Percentiles rank a stretch among this genome's conserved stretches.
Conservation (phyloP, 1,140 invertebrate genomes). For the Sweltsa coloradensis region DNA sequence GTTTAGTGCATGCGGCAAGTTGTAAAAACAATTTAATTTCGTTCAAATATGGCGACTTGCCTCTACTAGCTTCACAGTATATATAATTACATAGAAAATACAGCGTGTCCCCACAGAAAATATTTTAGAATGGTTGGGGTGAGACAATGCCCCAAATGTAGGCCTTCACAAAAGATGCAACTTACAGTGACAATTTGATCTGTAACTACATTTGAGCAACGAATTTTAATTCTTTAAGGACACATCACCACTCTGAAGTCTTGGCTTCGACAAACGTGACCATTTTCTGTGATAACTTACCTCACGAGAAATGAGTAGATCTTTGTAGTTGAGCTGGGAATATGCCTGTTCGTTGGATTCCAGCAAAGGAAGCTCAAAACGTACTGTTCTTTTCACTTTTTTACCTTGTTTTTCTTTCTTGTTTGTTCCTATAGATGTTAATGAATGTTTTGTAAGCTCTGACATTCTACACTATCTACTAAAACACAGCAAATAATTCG, state of each 20-base stretch:
- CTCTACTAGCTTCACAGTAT: conserved; percentile 9
- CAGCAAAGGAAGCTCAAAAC: conserved; percentile 41
- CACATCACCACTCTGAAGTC: conserved; percentile 6
- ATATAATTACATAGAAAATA: conserved; percentile 16
- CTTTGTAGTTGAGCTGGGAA: conserved; percentile 50
- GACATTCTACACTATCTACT: conserved; percentile 29
- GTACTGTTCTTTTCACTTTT: conserved; percentile 35
- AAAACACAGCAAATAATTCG: conserved; percentile 12
- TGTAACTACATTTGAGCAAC: neutral
- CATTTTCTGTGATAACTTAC: conserved; percentile 36
- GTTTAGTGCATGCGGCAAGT: too few relatives aligned
- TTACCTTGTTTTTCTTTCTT: conserved; percentile 31
- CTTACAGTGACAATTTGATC: too few relatives aligned
- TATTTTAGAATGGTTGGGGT: too few relatives aligned
- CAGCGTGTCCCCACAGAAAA: conserved; percentile 13
- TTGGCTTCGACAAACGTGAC: conserved; percentile 19
- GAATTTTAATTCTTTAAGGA: neutral
- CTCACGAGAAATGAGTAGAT: conserved; percentile 43
- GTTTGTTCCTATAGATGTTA: conserved; percentile 29
- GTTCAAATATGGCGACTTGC: conserved; percentile 18
- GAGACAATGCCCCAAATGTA: too few relatives aligned
- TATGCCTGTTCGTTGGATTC: conserved; percentile 50
- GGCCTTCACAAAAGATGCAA: too few relatives aligned
- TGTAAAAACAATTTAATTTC: too few relatives aligned
- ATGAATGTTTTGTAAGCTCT: conserved; percentile 38